Evolutionary conservation across 2,113 vertebrate genomes (phyloP), one percentile per base, ranked within the genome.

Genomic region (Myotis yumanensis): DNA sequence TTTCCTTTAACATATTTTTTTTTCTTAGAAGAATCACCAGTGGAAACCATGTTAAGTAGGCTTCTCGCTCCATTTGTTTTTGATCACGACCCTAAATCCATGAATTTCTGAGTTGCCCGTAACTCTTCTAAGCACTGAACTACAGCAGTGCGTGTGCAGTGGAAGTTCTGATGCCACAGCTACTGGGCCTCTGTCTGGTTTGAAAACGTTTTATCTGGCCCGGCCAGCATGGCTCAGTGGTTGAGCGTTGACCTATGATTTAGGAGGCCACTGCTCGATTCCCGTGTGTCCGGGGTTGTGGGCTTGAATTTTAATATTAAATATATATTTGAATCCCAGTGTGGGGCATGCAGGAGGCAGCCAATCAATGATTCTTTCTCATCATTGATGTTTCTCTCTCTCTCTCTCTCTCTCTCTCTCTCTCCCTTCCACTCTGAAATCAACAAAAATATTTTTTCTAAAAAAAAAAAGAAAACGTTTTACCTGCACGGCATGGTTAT

Each of bases 31-130:
- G 75, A 86, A 95, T 86, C 40, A 59, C 79, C 43, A 69, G 89
- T 69, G 25, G 81, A 93, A 96, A 43, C 83, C 35, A 32, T 84
- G 71, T 91, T 92, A 94, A 95, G 82, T 48, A 93, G 94, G 68
- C 86, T 92, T 95, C 89, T 96, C 93, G 90, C 73, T 92, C 93
- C 95, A 91, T 96, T 97, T 96, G 89, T 96, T 97, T 95, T 83
- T 86, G 93, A 86, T 96, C 95, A 87, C 69, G 46, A 59, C 16
- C 54, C 52, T 92, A 92, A 95, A 94, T 80, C 79, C 91, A 28
- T 88, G 92, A 80, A 83, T 89, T 91, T 92, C 86, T 81, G 71
- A 95, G 87, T 20, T 79, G 85, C 52, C 80, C 66, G 30, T 72
- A 84, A 66, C 64, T 83, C 76, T 87, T 79, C 80, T 40, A 71